phyloP scores from a whole-genome alignment of 2,888 invertebrate genomes.

The Pristionchus entomophagus region DNA sequence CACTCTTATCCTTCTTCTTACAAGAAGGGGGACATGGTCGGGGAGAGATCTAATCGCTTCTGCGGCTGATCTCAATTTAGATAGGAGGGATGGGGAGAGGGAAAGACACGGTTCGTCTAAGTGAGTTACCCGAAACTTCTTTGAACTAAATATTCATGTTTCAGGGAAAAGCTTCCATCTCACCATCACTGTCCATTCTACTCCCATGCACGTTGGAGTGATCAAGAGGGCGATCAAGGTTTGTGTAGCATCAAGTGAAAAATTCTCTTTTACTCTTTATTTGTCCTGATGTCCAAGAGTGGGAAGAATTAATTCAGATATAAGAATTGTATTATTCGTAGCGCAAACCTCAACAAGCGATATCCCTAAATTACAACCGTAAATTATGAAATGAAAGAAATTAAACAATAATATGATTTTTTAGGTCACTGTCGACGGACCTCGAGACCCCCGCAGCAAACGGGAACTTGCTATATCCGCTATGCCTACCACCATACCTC shows the following conservation, averaged over 20 bases:
- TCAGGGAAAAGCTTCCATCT: slow-evolving; percentile 94
- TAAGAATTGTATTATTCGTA: not conserved
- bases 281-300: no score
- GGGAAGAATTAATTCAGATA: not conserved
- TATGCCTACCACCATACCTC: no score
- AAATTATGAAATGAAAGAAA: not conserved
- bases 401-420: not conserved
- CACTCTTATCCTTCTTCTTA: slow-evolving; percentile 11
- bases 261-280: no score
- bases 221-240: slow-evolving; percentile 95
- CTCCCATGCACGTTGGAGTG: slow-evolving; percentile 93
- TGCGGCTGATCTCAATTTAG: slow-evolving; percentile 42
- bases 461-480: not conserved
- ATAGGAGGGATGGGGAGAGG: no score
- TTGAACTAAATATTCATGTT: no score
- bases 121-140: no score
- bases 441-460: slow-evolving; percentile 28
- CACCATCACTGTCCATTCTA: slow-evolving; percentile 93
- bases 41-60: slow-evolving; percentile 38
- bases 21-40: not conserved
- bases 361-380: not conserved
- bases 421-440: slow-evolving; percentile 40
- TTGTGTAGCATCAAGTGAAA: no score
- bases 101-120: no score
- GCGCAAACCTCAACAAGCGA: no score